These are phyloP conservation scores for Magallana gigas DNA, from an alignment of 1,140 invertebrate species.

Conservation along the genomic window DNA sequence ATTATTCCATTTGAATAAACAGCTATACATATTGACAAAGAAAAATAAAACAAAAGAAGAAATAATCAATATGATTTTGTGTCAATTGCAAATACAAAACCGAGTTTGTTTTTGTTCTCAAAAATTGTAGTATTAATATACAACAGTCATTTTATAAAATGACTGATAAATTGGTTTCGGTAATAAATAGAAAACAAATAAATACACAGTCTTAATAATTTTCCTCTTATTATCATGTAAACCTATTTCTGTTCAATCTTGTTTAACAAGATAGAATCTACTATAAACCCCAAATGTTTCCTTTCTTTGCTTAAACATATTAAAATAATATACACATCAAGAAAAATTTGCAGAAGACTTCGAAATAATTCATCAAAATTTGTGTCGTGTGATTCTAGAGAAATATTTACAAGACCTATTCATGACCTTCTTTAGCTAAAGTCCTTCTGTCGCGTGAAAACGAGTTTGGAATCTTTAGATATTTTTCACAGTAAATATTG, in stretches of 20 bases:
- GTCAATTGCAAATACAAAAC: constrained; percentile 10
- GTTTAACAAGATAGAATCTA: not conserved
- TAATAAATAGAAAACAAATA: constrained; percentile 19
- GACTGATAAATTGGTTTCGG: constrained; percentile 1
- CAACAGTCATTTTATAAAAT: constrained; percentile 7
- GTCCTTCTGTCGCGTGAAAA: not conserved
- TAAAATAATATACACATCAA: not conserved
- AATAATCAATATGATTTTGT: constrained; percentile 27
- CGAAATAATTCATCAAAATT: constrained; percentile 12
- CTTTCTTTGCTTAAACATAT: not conserved
- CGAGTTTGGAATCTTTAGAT: not conserved
- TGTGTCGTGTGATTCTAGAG: constrained; percentile 8
- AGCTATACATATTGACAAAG: not conserved
- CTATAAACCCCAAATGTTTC: not conserved
- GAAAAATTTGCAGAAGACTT: constrained; percentile 1
- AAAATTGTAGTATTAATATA: constrained; percentile 12
- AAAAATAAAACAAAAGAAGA: not conserved
- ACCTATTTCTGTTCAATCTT: not conserved
- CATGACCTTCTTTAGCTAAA: not conserved
- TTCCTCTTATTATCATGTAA: not conserved
- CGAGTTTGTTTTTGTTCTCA: not conserved
- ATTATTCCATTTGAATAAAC: constrained; percentile 19
- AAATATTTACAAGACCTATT: constrained; percentile 19
- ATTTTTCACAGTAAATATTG: constrained; percentile 29
- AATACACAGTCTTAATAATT: not conserved